Evolutionary conservation across 2,888 invertebrate species (phyloP).

Genomic region (Eristalis arbustorum): DNA sequence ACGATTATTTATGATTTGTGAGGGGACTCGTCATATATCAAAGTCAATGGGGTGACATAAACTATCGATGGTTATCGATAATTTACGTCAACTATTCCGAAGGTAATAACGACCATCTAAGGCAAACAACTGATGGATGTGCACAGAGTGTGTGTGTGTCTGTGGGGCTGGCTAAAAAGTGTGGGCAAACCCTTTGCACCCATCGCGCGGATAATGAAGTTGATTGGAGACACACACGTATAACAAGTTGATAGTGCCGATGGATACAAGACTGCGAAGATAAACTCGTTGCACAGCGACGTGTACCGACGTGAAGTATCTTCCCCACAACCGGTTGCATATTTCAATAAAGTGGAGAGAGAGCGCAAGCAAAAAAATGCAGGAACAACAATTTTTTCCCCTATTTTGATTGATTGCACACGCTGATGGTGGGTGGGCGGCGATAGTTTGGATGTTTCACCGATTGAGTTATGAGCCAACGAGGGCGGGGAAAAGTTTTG

Average conservation of each 20-base stretch:
- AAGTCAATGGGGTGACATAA: constrained; percentile 76
- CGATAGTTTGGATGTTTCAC: background rate
- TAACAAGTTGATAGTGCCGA: constrained; percentile 20
- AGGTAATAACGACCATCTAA: constrained; percentile 14
- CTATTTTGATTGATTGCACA: background rate
- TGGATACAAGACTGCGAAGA: constrained; percentile 23
- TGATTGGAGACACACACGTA: constrained; percentile 20
- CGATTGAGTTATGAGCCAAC: background rate
- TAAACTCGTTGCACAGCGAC: constrained; percentile 21
- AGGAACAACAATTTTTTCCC: background rate
- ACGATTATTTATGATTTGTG: constrained; percentile 77
- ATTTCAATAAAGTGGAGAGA: background rate
- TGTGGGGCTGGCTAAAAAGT: background rate
- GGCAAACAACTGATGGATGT: background rate
- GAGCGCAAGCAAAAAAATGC: background rate
- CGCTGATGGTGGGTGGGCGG: background rate
- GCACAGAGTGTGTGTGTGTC: background rate
- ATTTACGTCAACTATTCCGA: constrained; percentile 57
- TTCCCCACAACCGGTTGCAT: background rate
- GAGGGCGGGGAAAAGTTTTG: background rate
- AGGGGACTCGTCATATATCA: constrained; percentile 51
- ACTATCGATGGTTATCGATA: constrained; percentile 75
- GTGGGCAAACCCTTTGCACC: background rate
- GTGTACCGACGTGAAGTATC: background rate
- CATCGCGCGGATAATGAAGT: constrained; percentile 5